These are phyloP conservation scores for Bryconaethiops microstoma DNA, from an alignment of 2,797 vertebrate species.

Conservation along the genomic window DNA sequence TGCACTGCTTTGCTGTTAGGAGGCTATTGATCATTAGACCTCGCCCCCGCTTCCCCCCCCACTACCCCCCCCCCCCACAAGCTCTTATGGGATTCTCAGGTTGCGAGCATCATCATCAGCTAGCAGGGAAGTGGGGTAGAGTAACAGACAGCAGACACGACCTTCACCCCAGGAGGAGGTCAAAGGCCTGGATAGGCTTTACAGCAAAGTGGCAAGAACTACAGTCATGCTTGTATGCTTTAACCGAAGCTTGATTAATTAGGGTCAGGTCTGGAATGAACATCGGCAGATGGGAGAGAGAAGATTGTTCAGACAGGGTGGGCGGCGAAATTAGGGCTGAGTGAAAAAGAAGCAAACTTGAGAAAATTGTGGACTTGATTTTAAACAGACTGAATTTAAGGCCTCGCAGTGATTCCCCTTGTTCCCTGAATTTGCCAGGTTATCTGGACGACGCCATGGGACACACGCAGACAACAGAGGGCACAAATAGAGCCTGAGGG, in stretches of 20 bases:
- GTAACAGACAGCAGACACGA: constrained; percentile 56
- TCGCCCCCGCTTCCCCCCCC: no score
- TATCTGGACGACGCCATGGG: constrained; percentile 23
- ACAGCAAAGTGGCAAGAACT: neutral
- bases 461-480: constrained; percentile 3
- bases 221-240: neutral
- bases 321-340: neutral
- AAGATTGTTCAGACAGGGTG: neutral
- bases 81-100: constrained; percentile 68
- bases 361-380: neutral
- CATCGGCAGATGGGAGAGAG: neutral
- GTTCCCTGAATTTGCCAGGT: neutral
- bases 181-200: constrained; percentile 47
- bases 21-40: constrained; percentile 69
- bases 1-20: constrained; percentile 65
- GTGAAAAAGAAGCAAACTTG: neutral
- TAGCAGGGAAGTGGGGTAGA: constrained; percentile 45
- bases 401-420: neutral
- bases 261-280: constrained; percentile 6
- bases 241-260: neutral
- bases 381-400: neutral
- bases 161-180: constrained; percentile 54
- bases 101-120: constrained; percentile 68
- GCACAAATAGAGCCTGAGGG: constrained; percentile 28
- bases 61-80: constrained; percentile 15